Conservation (phyloP, 2,797 vertebrate species). For the Sebastes nivosus region DNA sequence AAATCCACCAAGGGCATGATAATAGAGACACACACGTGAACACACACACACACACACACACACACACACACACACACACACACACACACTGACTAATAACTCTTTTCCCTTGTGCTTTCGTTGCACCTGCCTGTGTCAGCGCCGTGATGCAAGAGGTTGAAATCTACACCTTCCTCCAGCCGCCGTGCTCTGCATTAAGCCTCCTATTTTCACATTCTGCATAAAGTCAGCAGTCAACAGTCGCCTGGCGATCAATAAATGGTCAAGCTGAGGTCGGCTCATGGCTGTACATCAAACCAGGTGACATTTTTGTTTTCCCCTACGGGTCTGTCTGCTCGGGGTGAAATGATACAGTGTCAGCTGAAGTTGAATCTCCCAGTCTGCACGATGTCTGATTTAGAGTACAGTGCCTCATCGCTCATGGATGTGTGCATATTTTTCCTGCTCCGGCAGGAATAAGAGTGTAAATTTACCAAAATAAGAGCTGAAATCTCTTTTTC, state of each 20-base stretch:
- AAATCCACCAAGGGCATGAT: constrained; percentile 31
- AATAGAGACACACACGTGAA: constrained; percentile 29
- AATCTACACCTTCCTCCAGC: constrained; percentile 55
- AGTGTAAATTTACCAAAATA: constrained; percentile 16
- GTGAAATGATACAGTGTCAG: constrained; percentile 51
- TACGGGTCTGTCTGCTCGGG: constrained; percentile 32
- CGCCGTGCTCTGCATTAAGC: constrained; percentile 29
- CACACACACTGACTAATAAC: constrained; percentile 41
- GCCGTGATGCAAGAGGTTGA: constrained; percentile 62
- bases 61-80: neutral
- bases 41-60: neutral
- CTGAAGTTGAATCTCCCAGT: constrained; percentile 18
- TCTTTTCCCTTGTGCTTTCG: constrained; percentile 33
- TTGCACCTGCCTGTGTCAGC: constrained; percentile 64
- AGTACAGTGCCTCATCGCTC: neutral
- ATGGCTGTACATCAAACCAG: constrained; percentile 62
- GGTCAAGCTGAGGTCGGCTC: constrained; percentile 65
- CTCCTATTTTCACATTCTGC: constrained; percentile 55
- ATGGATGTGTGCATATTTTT: constrained; percentile 19
- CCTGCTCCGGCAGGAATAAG: neutral
- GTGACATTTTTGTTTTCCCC: constrained; percentile 56
- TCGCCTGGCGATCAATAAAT: constrained; percentile 55
- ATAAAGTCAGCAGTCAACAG: constrained; percentile 66
- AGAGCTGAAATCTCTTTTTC: neutral
- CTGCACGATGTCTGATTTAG: constrained; percentile 32